These are phyloP conservation scores for Piaya cayana DNA, from an alignment of 2,113 vertebrate genomes.

Conservation along the genomic window DNA sequence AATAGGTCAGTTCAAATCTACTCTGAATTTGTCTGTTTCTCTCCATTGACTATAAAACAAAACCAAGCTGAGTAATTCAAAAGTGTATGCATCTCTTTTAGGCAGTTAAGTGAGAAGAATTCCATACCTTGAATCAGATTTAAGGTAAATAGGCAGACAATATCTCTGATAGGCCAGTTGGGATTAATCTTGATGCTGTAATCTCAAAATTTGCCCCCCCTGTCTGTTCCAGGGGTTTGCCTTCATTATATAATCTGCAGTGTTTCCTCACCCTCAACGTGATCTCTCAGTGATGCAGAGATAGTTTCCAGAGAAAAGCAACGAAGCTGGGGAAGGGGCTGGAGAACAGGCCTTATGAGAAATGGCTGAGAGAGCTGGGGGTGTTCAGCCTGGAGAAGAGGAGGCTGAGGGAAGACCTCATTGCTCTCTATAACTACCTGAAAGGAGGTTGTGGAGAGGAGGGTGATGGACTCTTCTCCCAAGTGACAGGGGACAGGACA, in stretches of 20 bases:
- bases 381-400: no score
- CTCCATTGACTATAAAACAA: neutral
- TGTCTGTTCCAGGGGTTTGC: neutral
- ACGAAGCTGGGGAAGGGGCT: no score
- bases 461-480: no score
- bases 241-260: neutral
- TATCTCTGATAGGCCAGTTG: neutral
- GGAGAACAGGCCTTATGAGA: no score
- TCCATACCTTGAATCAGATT: neutral
- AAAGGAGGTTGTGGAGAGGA: no score
- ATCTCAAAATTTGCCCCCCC: neutral
- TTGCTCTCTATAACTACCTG: no score
- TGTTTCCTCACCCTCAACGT: accelerated
- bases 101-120: neutral
- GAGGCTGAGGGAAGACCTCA: no score
- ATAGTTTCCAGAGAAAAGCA: no score
- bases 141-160: neutral
- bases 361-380: no score
- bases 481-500: no score
- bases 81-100: neutral
- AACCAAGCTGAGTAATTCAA: neutral
- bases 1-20: neutral
- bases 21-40: neutral
- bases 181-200: neutral
- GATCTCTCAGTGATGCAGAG: neutral